phyloP scores from a whole-genome alignment of 2,888 invertebrate species.

The Rotaria sp. region DNA sequence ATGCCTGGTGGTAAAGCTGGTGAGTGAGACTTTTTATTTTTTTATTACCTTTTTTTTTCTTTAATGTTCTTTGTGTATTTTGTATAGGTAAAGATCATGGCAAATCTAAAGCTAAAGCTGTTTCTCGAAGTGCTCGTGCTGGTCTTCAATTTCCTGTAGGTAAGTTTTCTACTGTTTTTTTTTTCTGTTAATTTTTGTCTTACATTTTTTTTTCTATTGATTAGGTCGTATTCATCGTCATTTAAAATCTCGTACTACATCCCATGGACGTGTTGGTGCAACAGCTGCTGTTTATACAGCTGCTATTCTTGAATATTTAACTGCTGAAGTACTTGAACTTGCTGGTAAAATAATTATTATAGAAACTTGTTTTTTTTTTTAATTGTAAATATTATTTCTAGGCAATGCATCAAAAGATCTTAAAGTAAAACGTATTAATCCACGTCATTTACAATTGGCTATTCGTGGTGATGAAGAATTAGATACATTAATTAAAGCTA shows the following conservation, averaged over 20 bases:
- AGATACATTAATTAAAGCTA: slow-evolving; percentile 98
- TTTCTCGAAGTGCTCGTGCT: slow-evolving; percentile 90
- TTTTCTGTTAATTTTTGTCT: background rate
- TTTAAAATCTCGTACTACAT: slow-evolving; percentile 95
- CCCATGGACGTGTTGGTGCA: slow-evolving; percentile 97
- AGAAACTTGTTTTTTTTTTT: background rate
- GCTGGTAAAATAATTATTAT: background rate
- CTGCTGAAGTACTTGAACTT: slow-evolving; percentile 74
- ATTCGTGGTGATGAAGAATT: slow-evolving; percentile 98
- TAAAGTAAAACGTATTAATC: slow-evolving; percentile 99
- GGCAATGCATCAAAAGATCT: slow-evolving; percentile 99
- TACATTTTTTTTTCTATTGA: slow-evolving; percentile 52
- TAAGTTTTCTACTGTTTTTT: background rate
- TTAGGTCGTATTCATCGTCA: slow-evolving; percentile 90
- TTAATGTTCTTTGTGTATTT: background rate
- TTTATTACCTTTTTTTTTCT: background rate
- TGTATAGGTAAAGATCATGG: slow-evolving; percentile 63
- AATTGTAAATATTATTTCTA: background rate
- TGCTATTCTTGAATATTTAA: slow-evolving; percentile 97
- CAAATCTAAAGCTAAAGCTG: slow-evolving; percentile 87
- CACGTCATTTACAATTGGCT: slow-evolving; percentile 94
- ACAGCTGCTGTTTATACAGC: slow-evolving; percentile 99
- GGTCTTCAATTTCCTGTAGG: slow-evolving; percentile 95
- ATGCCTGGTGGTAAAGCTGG: slow-evolving; percentile 41
- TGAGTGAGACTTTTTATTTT: too few relatives aligned